These are phyloP conservation scores for Diorhabda elongata DNA, from an alignment of 1,140 invertebrate species.

Conservation along the genomic window DNA sequence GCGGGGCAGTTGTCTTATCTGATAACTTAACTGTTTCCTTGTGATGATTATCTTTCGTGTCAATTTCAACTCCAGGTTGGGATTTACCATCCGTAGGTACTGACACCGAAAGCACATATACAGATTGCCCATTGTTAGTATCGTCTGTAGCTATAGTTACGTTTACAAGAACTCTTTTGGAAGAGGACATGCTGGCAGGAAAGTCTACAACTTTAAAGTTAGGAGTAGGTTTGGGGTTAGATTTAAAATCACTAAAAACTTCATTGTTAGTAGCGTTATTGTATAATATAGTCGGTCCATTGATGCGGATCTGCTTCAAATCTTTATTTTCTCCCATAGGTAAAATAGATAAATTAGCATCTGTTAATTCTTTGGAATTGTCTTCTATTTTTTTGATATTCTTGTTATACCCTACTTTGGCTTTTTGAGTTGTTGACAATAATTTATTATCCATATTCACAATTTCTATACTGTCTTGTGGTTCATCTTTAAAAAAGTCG, in stretches of 20 bases:
- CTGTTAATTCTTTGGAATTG: conserved; percentile 39
- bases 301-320: conserved; percentile 26
- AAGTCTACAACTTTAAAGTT: conserved; percentile 41
- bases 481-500: conserved; percentile 17
- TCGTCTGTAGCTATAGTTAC: conserved; percentile 66
- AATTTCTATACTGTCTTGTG: conserved; percentile 49
- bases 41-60: conserved; percentile 34
- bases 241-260: conserved; percentile 20
- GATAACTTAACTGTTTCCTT: conserved; percentile 13
- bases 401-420: conserved; percentile 44
- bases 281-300: conserved; percentile 24
- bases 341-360: conserved; percentile 28
- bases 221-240: conserved; percentile 19
- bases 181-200: conserved; percentile 26
- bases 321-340: conserved; percentile 6
- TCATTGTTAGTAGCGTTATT: conserved; percentile 24
- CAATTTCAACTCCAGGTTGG: conserved; percentile 52
- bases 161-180: conserved; percentile 66
- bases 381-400: conserved; percentile 30
- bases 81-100: conserved; percentile 60
- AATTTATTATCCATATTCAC: conserved; percentile 46
- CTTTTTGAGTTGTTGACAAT: conserved; percentile 41
- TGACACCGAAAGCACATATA: conserved; percentile 69
- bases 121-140: conserved; percentile 53
- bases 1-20: conserved; percentile 4